Evolutionary conservation across 2,797 vertebrate species (phyloP), one percentile per base, ranked within the genome.

Genomic region (Lepus townsendii): DNA sequence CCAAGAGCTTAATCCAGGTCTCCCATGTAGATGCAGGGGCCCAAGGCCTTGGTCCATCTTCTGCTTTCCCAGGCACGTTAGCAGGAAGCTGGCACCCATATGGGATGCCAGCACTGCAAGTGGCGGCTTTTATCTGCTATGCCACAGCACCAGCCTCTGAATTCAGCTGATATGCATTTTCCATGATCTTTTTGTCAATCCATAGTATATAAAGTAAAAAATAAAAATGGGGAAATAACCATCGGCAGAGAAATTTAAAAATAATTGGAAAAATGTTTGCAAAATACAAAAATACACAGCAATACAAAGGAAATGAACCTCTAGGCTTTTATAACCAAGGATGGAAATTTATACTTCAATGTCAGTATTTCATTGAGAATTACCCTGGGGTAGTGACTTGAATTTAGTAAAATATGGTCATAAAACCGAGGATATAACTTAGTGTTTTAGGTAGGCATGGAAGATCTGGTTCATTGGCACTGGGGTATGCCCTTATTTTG

Each of bases 281-380:
- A 82, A 96, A 88, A 92, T 57, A 52, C 57, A 73, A 88, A 80
- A 54, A 26, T 14, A 38, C 27, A 77, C 10, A 94, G 38, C 47
- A 85, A 78, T 26, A 84, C 35, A 90, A 77, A 26, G 17, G 14
- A 90, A 93, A 90, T 9, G 22, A 80, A 57, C 30, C n/a, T 54
- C 13, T 27, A 73, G 50, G 30, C 68, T 93, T 73, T 90, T 54
- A 73, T 11, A 82, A 86, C 71, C 60, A 86, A 83, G 30, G 16
- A 90, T 32, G 42, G 14, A 92, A 90, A 92, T 7, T 65, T 47
- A 27, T 0, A 54, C 38, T 68, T 93, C 24, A 63, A 91, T 95
- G 69, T 78, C 83, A 90, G 7, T 77, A 83, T 78, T 95, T 95
- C 30, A 93, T 50, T 89, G 88, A 79, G 93, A 91, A 96, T 42